Evolutionary conservation across 1,140 invertebrate genomes (phyloP), one percentile per base, ranked within the genome.

Genomic region (Babylonia areolata): DNA sequence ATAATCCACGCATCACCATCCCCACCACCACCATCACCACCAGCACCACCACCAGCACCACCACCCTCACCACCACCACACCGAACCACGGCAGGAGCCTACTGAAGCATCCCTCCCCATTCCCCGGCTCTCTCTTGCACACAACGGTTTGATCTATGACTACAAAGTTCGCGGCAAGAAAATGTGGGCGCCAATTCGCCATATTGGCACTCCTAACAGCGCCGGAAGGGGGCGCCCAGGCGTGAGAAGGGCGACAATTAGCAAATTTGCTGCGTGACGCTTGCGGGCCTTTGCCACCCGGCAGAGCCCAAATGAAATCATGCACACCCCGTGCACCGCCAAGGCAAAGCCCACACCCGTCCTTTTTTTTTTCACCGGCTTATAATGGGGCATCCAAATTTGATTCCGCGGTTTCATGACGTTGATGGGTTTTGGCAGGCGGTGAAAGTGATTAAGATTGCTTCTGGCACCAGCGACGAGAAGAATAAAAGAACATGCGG

Each of bases 401-500:
- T 23, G 64, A 84, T 73, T 84, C 69, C 82, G 64, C 37, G 82
- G 82, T 73, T 84, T 84, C 82, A 84, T 75, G 64, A 23, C 35
- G 35, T 69, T 40, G 82, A 84, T 84, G 82, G 69, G 82, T 69
- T 84, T 84, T 84, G 82, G 64, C 82, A 84, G 82, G 39, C 40
- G 82, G 64, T 84, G 82, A 73, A 84, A 73, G 82, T 84, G 82
- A 84, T 84, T 73, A 84, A 73, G 82, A 84, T 84, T 84, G 82
- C 82, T 73, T 46, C 69, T 84, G 82, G 82, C 82, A 71, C 35
- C 20, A n/a, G 42, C 33, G 73, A 37, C 5, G 12, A 64, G 58
- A 37, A 37, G 33, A 28, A 35, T 33, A 35, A 28, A 73, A 37
- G 33, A 28, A 37, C 12, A 73, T 15, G 28, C 31, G 35, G 31